A percentile compares a stretch with the other conserved stretches of the same genome.
Conservation (phyloP, 2,888 invertebrate genomes). For the Halocaridina rubra region DNA sequence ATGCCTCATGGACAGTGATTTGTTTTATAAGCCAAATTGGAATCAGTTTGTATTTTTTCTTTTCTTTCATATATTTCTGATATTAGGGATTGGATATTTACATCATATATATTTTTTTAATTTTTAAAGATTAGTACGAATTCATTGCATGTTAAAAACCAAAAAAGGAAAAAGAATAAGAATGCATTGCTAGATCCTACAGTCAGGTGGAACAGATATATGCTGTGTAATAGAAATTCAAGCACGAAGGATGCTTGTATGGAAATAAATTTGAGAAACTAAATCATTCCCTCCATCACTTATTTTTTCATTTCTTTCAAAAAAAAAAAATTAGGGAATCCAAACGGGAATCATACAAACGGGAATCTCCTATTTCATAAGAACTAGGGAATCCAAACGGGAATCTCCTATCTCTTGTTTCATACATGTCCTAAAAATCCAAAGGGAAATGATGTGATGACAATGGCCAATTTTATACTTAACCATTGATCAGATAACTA, state of each 20-base stretch:
- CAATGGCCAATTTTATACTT: conserved; percentile 28
- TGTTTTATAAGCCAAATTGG: conserved; percentile 10
- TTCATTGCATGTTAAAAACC: conserved; percentile 4
- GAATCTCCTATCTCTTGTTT: conserved; percentile 10
- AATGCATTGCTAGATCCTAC: neutral
- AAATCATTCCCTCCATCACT: no score
- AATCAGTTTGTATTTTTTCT: neutral
- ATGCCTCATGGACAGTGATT: conserved; percentile 5
- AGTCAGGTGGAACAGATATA: conserved; percentile 19
- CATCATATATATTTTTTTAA: neutral
- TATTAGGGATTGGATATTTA: neutral
- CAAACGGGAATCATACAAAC: neutral
- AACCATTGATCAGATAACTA: conserved; percentile 24
- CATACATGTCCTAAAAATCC: conserved; percentile 3
- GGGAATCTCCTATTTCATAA: neutral
- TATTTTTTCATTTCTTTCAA: no score
- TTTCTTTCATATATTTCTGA: neutral
- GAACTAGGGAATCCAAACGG: conserved; percentile 12
- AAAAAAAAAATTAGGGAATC: neutral
- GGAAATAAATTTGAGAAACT: no score
- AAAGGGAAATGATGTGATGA: neutral
- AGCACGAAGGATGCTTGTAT: no score
- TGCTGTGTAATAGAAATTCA: neutral
- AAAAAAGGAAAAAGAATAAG: neutral
- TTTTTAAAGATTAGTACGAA: neutral